These are phyloP conservation scores for Pristionchus pacificus DNA, from an alignment of 1,140 invertebrate species.

Conservation along the genomic window DNA sequence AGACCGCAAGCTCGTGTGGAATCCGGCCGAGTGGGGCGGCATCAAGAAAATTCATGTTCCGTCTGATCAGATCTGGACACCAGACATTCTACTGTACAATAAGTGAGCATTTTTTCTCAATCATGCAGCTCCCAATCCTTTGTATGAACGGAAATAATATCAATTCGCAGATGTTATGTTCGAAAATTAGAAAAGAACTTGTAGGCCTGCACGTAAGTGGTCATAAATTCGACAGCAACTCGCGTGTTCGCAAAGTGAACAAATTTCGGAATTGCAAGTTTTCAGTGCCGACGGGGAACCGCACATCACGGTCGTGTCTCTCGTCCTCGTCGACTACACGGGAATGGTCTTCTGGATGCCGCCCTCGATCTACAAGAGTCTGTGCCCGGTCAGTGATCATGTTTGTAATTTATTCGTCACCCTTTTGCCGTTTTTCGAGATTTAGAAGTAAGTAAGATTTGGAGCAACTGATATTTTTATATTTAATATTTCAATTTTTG, in stretches of 20 bases:
- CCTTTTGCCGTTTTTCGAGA: too few species aligned
- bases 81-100: slow-evolving; percentile 66
- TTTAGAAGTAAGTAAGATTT: too few species aligned
- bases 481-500: too few species aligned
- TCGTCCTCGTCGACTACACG: slow-evolving; percentile 69
- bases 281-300: slow-evolving; percentile 62
- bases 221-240: too few species aligned
- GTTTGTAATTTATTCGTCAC: too few species aligned
- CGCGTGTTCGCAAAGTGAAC: too few species aligned
- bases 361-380: slow-evolving; percentile 95
- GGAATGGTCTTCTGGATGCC: slow-evolving; percentile 94
- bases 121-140: background rate
- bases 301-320: slow-evolving; percentile 63
- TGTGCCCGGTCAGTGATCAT: slow-evolving; percentile 69
- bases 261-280: slow-evolving; percentile 3
- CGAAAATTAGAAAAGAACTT: too few species aligned
- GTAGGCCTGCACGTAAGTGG: slow-evolving; percentile 50
- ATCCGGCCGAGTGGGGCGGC: slow-evolving; percentile 86
- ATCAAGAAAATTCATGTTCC: slow-evolving; percentile 72
- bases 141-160: too few species aligned
- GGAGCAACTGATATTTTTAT: too few species aligned
- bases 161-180: too few species aligned
- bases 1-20: slow-evolving; percentile 94
- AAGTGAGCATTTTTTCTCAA: slow-evolving; percentile 30
- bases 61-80: slow-evolving; percentile 75